Conservation (phyloP, 2,797 vertebrate species). For the Myripristis jacobus region DNA sequence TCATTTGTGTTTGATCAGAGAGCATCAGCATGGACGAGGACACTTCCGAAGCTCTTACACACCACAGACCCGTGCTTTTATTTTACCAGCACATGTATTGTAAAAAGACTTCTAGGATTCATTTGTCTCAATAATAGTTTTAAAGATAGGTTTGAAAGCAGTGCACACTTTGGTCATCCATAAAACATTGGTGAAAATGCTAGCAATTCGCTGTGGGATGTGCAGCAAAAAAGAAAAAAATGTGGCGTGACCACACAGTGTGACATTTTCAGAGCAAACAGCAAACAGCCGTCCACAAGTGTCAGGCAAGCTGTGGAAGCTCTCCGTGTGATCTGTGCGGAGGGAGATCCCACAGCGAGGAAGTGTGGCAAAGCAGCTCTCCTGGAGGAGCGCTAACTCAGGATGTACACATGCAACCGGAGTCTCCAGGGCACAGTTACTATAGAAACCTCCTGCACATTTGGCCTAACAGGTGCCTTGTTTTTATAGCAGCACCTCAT, state of each 20-base stretch:
- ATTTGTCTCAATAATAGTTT: too few species aligned
- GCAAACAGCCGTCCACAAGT: neutral
- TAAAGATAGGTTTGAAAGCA: too few species aligned
- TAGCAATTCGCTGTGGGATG: neutral
- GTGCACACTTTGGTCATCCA: too few species aligned
- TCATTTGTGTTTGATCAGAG: neutral
- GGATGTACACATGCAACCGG: slow-evolving; percentile 43
- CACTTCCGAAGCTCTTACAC: neutral
- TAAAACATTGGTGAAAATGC: too few species aligned
- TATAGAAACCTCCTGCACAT: slow-evolving; percentile 61
- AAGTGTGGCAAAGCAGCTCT: slow-evolving; percentile 24
- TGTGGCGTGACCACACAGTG: neutral
- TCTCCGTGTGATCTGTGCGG: slow-evolving; percentile 3
- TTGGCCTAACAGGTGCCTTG: slow-evolving; percentile 50
- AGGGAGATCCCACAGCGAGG: slow-evolving; percentile 14
- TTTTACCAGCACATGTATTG: too few species aligned
- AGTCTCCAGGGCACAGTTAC: slow-evolving; percentile 64
- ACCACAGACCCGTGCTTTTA: too few species aligned
- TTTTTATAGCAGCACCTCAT: slow-evolving; percentile 43
- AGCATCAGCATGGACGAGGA: neutral
- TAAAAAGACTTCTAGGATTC: neutral
- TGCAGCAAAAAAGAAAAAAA: neutral
- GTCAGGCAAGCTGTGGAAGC: neutral
- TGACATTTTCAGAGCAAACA: neutral
- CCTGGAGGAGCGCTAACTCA: slow-evolving; percentile 44